Base-by-base conservation (phyloP, 2,888 invertebrate species). In the Rhogogaster chlorosoma region DNA sequence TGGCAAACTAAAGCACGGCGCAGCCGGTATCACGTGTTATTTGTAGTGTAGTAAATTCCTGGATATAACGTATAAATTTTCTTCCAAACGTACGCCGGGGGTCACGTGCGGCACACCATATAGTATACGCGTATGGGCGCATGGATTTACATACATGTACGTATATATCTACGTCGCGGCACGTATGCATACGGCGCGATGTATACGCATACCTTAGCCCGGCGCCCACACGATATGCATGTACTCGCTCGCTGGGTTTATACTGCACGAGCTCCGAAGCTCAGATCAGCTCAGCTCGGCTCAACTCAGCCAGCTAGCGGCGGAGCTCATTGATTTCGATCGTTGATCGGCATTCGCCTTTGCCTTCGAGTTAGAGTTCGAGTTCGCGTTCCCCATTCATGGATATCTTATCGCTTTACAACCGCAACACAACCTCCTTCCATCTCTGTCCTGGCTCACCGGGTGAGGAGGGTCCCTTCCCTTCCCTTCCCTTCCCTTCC, bases 341-440 rank as follows among this genome's bases (percentile, higher is more conserved):
- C 90, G 88, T 78, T 85, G 88, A 89, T 89, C 88, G 86, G 87
- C 80, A 38, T 73, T 73, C 83, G 85, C 86, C 84, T 87, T 61
- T 61, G 67, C 67, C 32, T 67, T 67, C 32, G 67, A 67, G 67
- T 61, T 67, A 2, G 64, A 64, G 64, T 67, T 88, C 38, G 78
- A 53, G 64, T 80, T 42, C 86, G 87, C 85, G 87, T 86, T 85
- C 86, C 86, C 88, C 89, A 88, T 88, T 90, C 88, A 89, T 86
- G 88, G 87, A 89, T 90, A 89, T 90, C 90, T 90, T 91, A 91
- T 89, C 89, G 87, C 83, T 87, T 87, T 85, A 86, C 86, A 87
- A 86, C 86, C 87, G 88, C 88, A 87, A 88, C 87, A 73, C 80
- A 80, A 61, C 61, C 80, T 80, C 80, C 80, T 80, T 80, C 80